Evolutionary conservation across 2,113 vertebrate species (phyloP).

Genomic region (Bagarius yarrelli): DNA sequence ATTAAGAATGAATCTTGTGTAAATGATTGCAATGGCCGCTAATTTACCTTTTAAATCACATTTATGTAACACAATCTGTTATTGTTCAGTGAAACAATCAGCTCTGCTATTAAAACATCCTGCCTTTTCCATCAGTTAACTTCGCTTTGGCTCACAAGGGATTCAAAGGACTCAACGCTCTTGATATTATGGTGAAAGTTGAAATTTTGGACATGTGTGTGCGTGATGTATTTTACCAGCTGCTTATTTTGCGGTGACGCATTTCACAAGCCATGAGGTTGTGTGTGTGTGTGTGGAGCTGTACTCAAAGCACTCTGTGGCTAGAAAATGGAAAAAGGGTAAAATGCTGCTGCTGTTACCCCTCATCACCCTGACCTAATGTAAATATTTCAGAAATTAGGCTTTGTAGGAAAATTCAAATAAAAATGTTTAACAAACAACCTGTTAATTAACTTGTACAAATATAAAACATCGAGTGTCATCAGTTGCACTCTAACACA

Average conservation of each 20-base stretch:
- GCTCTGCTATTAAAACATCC: background rate
- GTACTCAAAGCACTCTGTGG: background rate
- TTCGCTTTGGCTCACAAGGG: background rate
- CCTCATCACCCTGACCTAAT: background rate
- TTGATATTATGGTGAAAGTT: background rate
- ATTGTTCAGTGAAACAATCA: background rate
- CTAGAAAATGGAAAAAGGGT: background rate
- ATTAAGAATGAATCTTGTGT: slow-evolving; percentile 12
- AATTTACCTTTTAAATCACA: slow-evolving; percentile 6
- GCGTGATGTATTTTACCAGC: slow-evolving; percentile 2
- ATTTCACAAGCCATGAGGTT: background rate
- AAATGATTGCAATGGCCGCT: slow-evolving; percentile 21
- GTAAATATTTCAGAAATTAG: background rate
- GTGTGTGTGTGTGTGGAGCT: background rate
- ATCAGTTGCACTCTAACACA: background rate
- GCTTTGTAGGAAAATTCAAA: background rate
- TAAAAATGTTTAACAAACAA: no score
- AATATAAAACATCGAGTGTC: background rate
- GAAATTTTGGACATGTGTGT: background rate
- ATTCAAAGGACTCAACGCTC: background rate
- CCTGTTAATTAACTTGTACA: no score
- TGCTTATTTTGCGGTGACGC: background rate
- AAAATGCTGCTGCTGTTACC: background rate
- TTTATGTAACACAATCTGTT: background rate
- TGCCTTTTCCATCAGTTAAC: slow-evolving; percentile 3